Evolutionary conservation across 2,888 invertebrate species (phyloP), one percentile per base, ranked within the genome.

Genomic region (Mamestra brassicae): DNA sequence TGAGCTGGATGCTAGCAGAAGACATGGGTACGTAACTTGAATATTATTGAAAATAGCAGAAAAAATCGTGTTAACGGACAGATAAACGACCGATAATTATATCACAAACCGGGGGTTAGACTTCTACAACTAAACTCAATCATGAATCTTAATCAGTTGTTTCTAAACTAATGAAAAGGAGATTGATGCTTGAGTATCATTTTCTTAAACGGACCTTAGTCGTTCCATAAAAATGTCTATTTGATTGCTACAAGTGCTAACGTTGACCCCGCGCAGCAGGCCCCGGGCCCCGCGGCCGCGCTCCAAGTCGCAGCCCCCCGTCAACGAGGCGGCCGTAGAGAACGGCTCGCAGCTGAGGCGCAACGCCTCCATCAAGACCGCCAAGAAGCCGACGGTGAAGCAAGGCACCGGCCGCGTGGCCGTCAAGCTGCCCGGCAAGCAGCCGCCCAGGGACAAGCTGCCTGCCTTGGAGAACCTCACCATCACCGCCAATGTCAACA

Each of bases 221-320:
- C n/a, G n/a, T n/a, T n/a, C n/a, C n/a, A n/a, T n/a, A n/a, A n/a
- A n/a, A n/a, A n/a, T n/a, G n/a, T n/a, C n/a, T n/a, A n/a, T n/a
- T n/a, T n/a, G n/a, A 26, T 26, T 26, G 26, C 26, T 26, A 26
- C 26, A 26, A 26, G 26, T 26, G 26, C 0, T 26, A 26, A 26
- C 26, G 26, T 26, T 26, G 26, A 1, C 26, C 26, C 26, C 26
- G 26, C 26, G 26, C 67, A 92, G 92, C 55, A 91, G 91, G 68
- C 84, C 89, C 4, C 91, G 92, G 57, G 88, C 80, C 0, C 92
- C 92, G 0, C 91, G 95, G 0, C 95, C 95, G 0, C 93, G 96
- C 0, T 96, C 96, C 5, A 93, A 94, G 36, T 96, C 96, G 0
- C 96, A 96, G 82, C 96, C 96, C 0, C 87, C 93, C 0, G 93